Base-by-base conservation (phyloP, 1,140 invertebrate species). In the Apis cerana region DNA sequence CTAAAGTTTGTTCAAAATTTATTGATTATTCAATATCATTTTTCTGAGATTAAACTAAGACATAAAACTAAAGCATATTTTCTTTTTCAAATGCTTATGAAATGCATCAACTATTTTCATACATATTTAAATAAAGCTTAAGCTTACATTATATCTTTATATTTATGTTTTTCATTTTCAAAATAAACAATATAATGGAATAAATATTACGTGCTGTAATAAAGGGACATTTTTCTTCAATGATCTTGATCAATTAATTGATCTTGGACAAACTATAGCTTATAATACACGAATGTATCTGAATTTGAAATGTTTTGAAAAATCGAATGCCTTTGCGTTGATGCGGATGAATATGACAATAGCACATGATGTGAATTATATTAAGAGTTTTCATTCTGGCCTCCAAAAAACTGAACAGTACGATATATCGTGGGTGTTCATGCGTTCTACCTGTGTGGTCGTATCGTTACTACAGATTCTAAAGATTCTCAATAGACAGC, bases 401-500 rank as follows among this genome's bases (percentile, higher is more conserved):
- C 54, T 82, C 56, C 43, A 43, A 70, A 19, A 70, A 64, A 70
- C 75, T 56, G 17, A 75, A 23, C 54, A 43, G 75, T 71, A 65
- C 68, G 54, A 78, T 54, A 78, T 54, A 67, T 56, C 43, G 3
- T 68, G 72, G 65, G 48, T 75, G 67, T 88, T 88, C 65, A 75
- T 62, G 71, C 75, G 84, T 85, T 75, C 58, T 50, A 83, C 19
- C 86, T 67, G 50, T 67, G 52, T 65, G 58, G 48, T 85, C 75
- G 58, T 61, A 77, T 71, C 79, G 81, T 86, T 89, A 83, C 68
- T 88, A 81, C 75, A 64, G 33, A 88, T 88, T 89, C 80, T 88
- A 86, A 86, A 88, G 62, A 83, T 83, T 85, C 74, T 88, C 77
- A 86, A 50, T 88, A 89, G 84, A 71, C 78, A 76, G 76, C 70